Evolutionary conservation across 2,797 vertebrate species (phyloP), one percentile per base, ranked within the genome.

Genomic region (Coreius guichenoti): DNA sequence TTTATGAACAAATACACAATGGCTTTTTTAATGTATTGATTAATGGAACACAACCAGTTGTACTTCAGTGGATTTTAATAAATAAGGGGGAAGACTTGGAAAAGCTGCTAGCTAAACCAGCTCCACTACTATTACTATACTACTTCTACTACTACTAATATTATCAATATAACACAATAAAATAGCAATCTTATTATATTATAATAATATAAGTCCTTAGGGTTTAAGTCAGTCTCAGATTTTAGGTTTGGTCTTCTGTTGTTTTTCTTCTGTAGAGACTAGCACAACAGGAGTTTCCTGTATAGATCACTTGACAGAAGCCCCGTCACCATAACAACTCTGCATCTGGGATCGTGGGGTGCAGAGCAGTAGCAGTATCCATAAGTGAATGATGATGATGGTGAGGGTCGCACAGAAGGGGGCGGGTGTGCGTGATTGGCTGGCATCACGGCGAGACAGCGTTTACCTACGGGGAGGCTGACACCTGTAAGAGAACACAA

Each of bases 381-480:
- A 92, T 90, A 90, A 93, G 87, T 85, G 81, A 86, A 90, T 80
- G 89, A 92, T 89, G 91, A 92, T 89, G 91, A 88, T 83, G 89
- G 90, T 90, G 89, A 89, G 87, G 90, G 88, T 86, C 74, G 36
- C 89, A 87, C 91, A 90, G 90, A 91, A 91, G 84, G 91, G 91
- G 89, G 90, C 93, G 91, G 93, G 92, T 93, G 93, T 91, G 90
- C 81, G 68, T 88, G 90, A 90, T 91, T 88, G 90, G 86, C 91
- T 90, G 90, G 89, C 90, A 91, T 91, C 89, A 89, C 82, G 87
- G 87, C 73, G 86, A 69, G 65, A 88, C 89, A 83, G 90, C 87
- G 88, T 93, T 95, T 96, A 96, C 93, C 95, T 95, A 80, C 95
- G 95, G 80, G 95, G 95, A 87, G 92, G 93, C 92, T 96, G 95